Evolutionary conservation across 1,140 invertebrate genomes (phyloP), one percentile per base, ranked within the genome.

Genomic region (Drosophila albomicans): DNA sequence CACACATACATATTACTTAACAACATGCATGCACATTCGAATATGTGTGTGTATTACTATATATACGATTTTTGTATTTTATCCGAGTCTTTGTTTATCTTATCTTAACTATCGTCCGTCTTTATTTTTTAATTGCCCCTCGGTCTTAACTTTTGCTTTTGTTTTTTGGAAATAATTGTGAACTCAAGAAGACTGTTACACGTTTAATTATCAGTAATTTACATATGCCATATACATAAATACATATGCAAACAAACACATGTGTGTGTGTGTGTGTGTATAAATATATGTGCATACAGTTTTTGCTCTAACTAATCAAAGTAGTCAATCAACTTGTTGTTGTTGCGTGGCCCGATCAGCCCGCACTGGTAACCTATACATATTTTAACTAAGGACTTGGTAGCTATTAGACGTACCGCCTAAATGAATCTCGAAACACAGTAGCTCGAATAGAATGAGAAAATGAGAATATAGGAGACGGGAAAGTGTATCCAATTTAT

Each of bases 321-420:
- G 67, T 73, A 70, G 80, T 82, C 84, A 88, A 88, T 75, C 77
- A 84, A 71, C 80, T 80, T 88, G 77, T 82, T 82, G 82, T 88
- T 81, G 74, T 72, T 52, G 65, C 67, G 75, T 56, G 74, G 75
- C 62, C 35, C 35, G 8, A 13, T 30, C 35, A 43, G 58, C 10
- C 63, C 49, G 63, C 84, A 80, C 84, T 75, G 80, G 77, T 54
- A 84, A 88, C 74, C 80, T 87, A 88, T 88, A 88, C 84, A 88
- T 88, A 88, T 88, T 88, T 88, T 70, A 88, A 84, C 74, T 80
- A 87, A 88, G 84, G 84, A 88, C 84, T 88, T 88, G 84, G 77
- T 88, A 88, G 80, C 59, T 89, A 75, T 88, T 78, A 84, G 76
- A 66, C 82, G 84, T 84, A 84, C 69, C 65, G 65, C 74, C 65